Percentiles rank a stretch among this genome's conserved stretches.
Conservation (phyloP, 2,113 vertebrate genomes). For the Crocuta crocuta region DNA sequence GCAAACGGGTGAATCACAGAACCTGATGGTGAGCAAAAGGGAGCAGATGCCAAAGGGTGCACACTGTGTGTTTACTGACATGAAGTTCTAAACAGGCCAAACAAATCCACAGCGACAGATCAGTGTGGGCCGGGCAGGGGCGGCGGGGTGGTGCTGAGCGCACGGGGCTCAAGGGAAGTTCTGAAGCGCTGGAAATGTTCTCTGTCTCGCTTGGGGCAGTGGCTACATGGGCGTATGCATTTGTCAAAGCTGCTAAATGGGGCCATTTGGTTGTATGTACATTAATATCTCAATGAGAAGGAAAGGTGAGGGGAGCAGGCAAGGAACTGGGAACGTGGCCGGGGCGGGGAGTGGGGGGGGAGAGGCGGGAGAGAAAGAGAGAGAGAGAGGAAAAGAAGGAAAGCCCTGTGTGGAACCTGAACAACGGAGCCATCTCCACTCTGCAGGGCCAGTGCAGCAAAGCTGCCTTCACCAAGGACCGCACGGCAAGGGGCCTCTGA, state of each 20-base stretch:
- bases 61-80: too few relatives aligned
- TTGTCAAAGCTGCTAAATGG: neutral
- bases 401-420: neutral
- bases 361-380: neutral
- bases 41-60: neutral
- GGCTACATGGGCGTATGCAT: neutral
- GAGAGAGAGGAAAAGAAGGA: neutral
- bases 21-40: neutral
- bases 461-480: accelerated
- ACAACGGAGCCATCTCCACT: neutral
- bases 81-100: neutral
- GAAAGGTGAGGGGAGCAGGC: neutral
- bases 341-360: too few relatives aligned
- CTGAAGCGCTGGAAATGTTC: neutral
- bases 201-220: neutral
- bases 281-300: neutral
- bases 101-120: neutral
- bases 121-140: neutral
- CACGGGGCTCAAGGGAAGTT: neutral
- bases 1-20: neutral
- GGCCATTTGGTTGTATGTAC: neutral
- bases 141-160: accelerated
- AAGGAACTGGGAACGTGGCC: too few relatives aligned
- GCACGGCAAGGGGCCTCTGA: neutral
- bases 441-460: neutral